Percentiles rank a stretch among this genome's conserved stretches.
These are phyloP conservation scores for Myotis yumanensis DNA, from an alignment of 2,113 vertebrate species.

Conservation along the genomic window DNA sequence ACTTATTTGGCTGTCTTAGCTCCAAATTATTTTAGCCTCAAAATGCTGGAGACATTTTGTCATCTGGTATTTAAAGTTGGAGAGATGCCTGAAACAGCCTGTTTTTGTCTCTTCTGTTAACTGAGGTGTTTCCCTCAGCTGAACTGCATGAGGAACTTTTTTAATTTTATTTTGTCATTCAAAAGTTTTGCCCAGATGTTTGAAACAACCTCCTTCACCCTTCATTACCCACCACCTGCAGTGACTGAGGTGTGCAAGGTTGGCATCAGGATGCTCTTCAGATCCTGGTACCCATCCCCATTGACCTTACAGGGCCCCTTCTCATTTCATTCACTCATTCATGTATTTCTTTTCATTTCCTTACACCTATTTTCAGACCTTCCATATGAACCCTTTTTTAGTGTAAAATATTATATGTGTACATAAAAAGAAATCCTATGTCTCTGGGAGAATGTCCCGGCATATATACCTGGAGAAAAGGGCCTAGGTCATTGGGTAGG, in stretches of 20 bases:
- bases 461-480: neutral
- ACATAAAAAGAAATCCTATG: neutral
- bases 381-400: neutral
- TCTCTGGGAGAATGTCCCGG: neutral
- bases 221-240: too few species aligned
- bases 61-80: neutral
- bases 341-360: neutral
- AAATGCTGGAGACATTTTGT: constrained; percentile 12
- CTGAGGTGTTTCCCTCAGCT: neutral
- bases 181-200: neutral
- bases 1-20: neutral
- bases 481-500: neutral
- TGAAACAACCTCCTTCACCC: neutral
- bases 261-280: neutral
- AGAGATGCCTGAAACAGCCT: neutral
- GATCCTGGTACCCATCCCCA: neutral
- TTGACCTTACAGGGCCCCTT: neutral
- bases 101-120: neutral
- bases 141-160: neutral
- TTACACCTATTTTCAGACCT: neutral
- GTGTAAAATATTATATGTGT: neutral
- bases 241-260: neutral
- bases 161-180: neutral
- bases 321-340: neutral
- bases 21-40: constrained; percentile 46